phyloP scores from a whole-genome alignment of 2,797 vertebrate genomes.

The Sebastolobus alascanus region DNA sequence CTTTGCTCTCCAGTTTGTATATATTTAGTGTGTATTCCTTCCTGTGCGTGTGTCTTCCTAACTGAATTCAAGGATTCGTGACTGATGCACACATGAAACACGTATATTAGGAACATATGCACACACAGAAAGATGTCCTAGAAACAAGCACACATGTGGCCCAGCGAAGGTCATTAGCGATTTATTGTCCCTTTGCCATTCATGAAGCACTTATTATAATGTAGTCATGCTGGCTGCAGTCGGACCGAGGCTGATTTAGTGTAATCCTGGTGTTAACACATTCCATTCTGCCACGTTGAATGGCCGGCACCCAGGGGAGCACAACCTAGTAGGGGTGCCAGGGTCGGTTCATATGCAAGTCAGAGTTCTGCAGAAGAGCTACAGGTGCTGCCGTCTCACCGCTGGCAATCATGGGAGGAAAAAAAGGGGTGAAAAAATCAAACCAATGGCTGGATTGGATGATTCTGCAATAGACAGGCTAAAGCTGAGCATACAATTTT shows the following conservation, averaged over 20 bases:
- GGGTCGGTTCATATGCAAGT: slow-evolving; percentile 75
- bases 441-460: neutral
- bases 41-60: neutral
- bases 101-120: neutral
- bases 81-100: neutral
- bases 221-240: slow-evolving; percentile 46
- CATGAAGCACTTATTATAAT: slow-evolving; percentile 70
- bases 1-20: neutral
- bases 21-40: neutral
- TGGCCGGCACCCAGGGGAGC: slow-evolving; percentile 60
- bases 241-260: slow-evolving; percentile 63
- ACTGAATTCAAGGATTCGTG: slow-evolving; percentile 5
- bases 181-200: slow-evolving; percentile 68
- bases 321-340: slow-evolving; percentile 68
- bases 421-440: neutral
- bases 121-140: slow-evolving; percentile 16
- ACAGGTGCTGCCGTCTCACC: slow-evolving; percentile 63
- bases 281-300: slow-evolving; percentile 73
- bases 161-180: slow-evolving; percentile 53
- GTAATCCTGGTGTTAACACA: slow-evolving; percentile 75
- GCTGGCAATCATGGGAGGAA: slow-evolving; percentile 27
- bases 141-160: slow-evolving; percentile 14
- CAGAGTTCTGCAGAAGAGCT: slow-evolving; percentile 63
- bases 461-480: slow-evolving; percentile 11
- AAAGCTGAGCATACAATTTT: neutral